These are phyloP conservation scores for Cremastinae sp. DNA, from an alignment of 2,888 invertebrate species.

Conservation along the genomic window DNA sequence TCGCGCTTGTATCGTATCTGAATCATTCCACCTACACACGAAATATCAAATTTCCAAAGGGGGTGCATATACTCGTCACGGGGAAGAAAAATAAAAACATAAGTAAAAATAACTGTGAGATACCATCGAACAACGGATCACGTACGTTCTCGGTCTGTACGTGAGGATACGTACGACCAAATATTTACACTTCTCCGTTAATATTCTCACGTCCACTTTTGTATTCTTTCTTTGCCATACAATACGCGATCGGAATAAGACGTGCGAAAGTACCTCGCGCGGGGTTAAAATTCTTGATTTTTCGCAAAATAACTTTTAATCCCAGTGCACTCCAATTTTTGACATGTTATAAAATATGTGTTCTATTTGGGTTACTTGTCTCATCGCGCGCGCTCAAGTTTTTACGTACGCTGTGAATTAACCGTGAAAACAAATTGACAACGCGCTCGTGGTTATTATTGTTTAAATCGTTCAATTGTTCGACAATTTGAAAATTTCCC, in stretches of 20 bases:
- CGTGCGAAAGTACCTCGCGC: background rate
- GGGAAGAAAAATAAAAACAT: slow-evolving; percentile 12
- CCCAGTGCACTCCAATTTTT: slow-evolving; percentile 22
- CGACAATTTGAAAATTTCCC: slow-evolving; percentile 21
- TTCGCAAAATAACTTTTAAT: background rate
- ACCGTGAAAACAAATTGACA: background rate
- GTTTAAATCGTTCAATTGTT: background rate
- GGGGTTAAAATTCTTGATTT: background rate
- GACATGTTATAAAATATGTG: slow-evolving; percentile 36
- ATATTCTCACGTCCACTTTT: slow-evolving; percentile 25
- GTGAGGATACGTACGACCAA: slow-evolving; percentile 28
- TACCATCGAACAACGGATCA: slow-evolving; percentile 40
- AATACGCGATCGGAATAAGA: slow-evolving; percentile 16
- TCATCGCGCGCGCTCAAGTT: slow-evolving; percentile 38
- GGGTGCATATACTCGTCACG: slow-evolving; percentile 5
- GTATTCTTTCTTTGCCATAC: background rate
- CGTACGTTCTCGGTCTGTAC: slow-evolving; percentile 18
- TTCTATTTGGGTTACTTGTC: slow-evolving; percentile 47
- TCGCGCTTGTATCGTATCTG: background rate
- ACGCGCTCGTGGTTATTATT: background rate
- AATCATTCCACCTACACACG: slow-evolving; percentile 29
- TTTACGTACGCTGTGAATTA: slow-evolving; percentile 11
- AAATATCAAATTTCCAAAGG: slow-evolving; percentile 19
- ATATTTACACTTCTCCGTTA: slow-evolving; percentile 37
- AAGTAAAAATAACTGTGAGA: slow-evolving; percentile 35